Evolutionary conservation across 2,797 vertebrate genomes (phyloP).

Genomic region (Aselliscus stoliczkanus): DNA sequence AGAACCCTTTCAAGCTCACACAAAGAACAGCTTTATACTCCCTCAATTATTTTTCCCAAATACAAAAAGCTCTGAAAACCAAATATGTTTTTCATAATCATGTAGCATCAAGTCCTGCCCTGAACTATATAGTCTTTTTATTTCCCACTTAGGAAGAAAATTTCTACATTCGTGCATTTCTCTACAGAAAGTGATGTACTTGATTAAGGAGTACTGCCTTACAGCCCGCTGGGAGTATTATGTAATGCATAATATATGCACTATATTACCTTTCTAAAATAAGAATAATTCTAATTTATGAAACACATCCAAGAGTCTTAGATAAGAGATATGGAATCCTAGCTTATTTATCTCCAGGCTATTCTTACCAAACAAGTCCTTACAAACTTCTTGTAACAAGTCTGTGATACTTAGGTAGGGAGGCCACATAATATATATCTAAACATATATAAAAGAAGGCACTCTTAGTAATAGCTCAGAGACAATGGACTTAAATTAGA

Average conservation of each 20-base stretch:
- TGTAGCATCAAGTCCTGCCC: neutral
- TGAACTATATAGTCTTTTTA: neutral
- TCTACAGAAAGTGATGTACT: neutral
- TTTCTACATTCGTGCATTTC: neutral
- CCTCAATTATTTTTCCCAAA: constrained; percentile 29
- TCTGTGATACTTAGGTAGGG: neutral
- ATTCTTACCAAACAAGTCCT: neutral
- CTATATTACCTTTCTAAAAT: neutral
- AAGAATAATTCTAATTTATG: constrained; percentile 37
- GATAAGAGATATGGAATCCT: neutral
- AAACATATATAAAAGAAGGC: neutral
- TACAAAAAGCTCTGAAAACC: neutral
- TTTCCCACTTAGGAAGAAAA: constrained; percentile 31
- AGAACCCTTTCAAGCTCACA: neutral
- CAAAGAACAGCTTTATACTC: neutral
- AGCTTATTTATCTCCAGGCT: neutral
- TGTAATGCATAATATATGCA: neutral
- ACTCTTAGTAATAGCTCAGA: neutral
- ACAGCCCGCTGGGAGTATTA: neutral
- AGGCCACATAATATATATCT: neutral
- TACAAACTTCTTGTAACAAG: neutral
- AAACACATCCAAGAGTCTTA: neutral
- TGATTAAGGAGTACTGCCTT: neutral
- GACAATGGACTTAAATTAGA: neutral
- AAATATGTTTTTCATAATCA: constrained; percentile 10